A percentile compares a stretch with the other conserved stretches of the same genome.
phyloP scores from a whole-genome alignment of 1,140 invertebrate genomes.

The Choristoneura fumiferana region DNA sequence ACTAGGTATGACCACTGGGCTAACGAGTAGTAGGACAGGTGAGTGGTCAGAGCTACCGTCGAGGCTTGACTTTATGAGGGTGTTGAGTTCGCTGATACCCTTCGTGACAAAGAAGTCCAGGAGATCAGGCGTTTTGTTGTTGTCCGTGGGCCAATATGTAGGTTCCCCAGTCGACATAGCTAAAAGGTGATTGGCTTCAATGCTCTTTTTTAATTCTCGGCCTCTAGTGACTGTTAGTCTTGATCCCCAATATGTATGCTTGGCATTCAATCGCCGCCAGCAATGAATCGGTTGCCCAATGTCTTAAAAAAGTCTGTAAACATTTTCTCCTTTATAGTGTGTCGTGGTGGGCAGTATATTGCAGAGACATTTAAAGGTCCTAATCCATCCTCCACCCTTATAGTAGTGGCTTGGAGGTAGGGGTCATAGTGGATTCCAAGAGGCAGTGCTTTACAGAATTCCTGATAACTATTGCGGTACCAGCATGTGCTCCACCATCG shows the following conservation, averaged over 20 bases:
- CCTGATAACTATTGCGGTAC: constrained; percentile 25
- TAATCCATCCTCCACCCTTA: neutral
- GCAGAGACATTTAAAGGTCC: constrained; percentile 20
- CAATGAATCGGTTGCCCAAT: constrained; percentile 37
- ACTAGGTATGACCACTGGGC: too few species aligned
- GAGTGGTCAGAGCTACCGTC: too few species aligned
- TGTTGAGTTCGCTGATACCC: too few species aligned
- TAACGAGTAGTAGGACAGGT: too few species aligned
- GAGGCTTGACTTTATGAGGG: too few species aligned
- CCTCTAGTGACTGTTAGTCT: constrained; percentile 29
- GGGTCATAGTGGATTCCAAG: neutral
- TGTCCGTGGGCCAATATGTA: too few species aligned
- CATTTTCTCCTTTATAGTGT: constrained; percentile 24
- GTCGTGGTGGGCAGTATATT: constrained; percentile 38
- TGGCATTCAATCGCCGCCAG: constrained; percentile 42
- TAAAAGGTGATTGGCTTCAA: too few species aligned
- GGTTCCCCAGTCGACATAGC: too few species aligned
- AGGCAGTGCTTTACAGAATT: constrained; percentile 23
- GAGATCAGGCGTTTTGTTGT: too few species aligned
- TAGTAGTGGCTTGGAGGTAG: constrained; percentile 17
- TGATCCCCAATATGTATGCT: constrained; percentile 38
- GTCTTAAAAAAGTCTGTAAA: constrained; percentile 32
- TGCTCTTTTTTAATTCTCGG: neutral
- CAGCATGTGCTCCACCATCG: constrained; percentile 28
- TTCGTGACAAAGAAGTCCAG: too few species aligned